Evolutionary conservation across 2,797 vertebrate species (phyloP), one percentile per base, ranked within the genome.

Genomic region (Cyprinella venusta): DNA sequence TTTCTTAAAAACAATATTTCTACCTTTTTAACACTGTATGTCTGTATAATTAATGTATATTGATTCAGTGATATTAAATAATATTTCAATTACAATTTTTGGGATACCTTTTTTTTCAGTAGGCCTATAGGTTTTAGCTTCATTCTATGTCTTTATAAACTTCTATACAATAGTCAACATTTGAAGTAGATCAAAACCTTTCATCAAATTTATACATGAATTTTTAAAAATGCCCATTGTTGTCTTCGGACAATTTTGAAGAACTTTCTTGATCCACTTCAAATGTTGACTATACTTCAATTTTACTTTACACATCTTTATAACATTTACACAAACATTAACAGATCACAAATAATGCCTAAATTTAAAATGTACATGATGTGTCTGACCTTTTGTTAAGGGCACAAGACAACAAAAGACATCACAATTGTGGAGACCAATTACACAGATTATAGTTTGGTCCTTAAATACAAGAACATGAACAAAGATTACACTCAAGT

Each of bases 341-440:
- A 56, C 9, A 48, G 26, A 30, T 71, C 5, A 36, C 9, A 48
- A 33, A 33, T 0, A 48, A 33, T 52, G 5, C 12, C 19, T 38
- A 9, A 5, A 75, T 12, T 54, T 33, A 36, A 33, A 74, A 54
- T 54, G 2, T 16, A 24, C 50, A 38, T 52, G 21, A 36, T 16
- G 18, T 6, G 4, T 80, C n/a, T 65, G 12, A 50, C 77, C 13
- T 74, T 71, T 67, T 76, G 71, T 59, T 16, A 85, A 89, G 89
- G 87, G 6, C 79, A 88, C 50, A 80, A 75, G 42, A 81, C 84
- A 26, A 52, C 80, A 40, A 90, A 90, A 82, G 87, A 90, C 69
- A 81, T 89, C 68, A 89, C 87, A 0, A 79, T 90, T 67, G 79
- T 88, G 76, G 88, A 90, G 38, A 88, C 88, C 15, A 87, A 90